Base-by-base conservation (phyloP, 2,113 vertebrate species). In the Gnathonemus echidnorhynchus region DNA sequence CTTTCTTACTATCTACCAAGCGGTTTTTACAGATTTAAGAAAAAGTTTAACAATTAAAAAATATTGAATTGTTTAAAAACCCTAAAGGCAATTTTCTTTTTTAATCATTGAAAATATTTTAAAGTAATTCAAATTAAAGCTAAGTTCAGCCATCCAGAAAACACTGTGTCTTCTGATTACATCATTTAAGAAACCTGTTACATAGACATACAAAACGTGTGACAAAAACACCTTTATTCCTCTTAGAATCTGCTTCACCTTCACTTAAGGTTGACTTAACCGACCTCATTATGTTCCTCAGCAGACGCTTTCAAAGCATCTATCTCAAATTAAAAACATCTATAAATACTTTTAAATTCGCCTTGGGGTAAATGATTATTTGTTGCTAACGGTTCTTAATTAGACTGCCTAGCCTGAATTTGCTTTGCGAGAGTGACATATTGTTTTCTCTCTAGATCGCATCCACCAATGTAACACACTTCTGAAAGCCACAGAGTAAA, bases 101-200 rank as follows among this genome's bases (percentile, higher is more conserved):
- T 80, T 80, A 80, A 35, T 42, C 39, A 80, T 3, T 80, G 74
- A 80, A 80, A 80, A 80, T 80, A 80, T 80, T 42, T n/a, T 1
- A 45, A 85, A n/a, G 83, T n/a, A 85, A 24, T 85, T 85, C 21
- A 84, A 19, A 42, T 77, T 35, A 80, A 80, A 80, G 35, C 74
- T 80, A 39, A 80, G 45, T 85, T 85, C 42, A 85, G 19, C 83
- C 42, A 46, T 3, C 21, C 45, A 85, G 19, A 85, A 85, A 85
- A 48, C 24, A 85, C 27, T 53, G 27, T 87, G 53, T 87, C 86
- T 53, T 53, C 9, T 35, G 86, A 87, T 87, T 87, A 56, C 86
- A 87, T 87, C 86, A 87, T 87, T 87, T 53, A 87, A 53, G 86
- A 87, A 53, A 53, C n/a, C 3, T 87, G 49, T 87, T 52, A 7